Conservation (phyloP, 2,888 invertebrate genomes). For the Scaptomyza flava region DNA sequence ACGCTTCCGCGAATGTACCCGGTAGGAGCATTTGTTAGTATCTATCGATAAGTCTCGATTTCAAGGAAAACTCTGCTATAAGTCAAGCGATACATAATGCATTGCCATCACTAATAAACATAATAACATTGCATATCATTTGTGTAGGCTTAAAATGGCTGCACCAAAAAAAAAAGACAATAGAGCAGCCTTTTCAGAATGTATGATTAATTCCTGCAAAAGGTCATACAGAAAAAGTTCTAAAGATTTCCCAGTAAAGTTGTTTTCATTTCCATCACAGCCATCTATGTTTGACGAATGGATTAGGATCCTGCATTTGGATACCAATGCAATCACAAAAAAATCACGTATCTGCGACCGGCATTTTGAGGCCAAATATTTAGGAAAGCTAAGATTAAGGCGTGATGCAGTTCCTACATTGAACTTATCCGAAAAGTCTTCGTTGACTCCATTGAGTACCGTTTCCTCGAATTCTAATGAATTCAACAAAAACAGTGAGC, state of each 20-base stretch:
- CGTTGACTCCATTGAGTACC: not conserved
- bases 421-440: not conserved
- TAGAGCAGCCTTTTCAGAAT: not conserved
- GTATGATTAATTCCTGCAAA: not conserved
- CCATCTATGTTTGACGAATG: not conserved
- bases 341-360: not conserved
- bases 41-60: too few species aligned
- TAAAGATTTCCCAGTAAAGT: not conserved
- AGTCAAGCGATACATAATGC: too few species aligned
- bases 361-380: conserved; percentile 1
- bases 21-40: too few species aligned
- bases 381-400: not conserved
- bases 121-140: too few species aligned
- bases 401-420: not conserved
- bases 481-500: not conserved
- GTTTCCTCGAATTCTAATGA: not conserved
- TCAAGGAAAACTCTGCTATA: too few species aligned
- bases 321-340: not conserved
- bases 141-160: too few species aligned
- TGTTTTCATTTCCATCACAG: not conserved
- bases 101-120: too few species aligned
- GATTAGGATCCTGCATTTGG: not conserved
- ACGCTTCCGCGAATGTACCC: too few species aligned
- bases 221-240: not conserved
- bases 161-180: not conserved